Conservation (phyloP, 2,888 invertebrate species). For the Crepidodera aurea region DNA sequence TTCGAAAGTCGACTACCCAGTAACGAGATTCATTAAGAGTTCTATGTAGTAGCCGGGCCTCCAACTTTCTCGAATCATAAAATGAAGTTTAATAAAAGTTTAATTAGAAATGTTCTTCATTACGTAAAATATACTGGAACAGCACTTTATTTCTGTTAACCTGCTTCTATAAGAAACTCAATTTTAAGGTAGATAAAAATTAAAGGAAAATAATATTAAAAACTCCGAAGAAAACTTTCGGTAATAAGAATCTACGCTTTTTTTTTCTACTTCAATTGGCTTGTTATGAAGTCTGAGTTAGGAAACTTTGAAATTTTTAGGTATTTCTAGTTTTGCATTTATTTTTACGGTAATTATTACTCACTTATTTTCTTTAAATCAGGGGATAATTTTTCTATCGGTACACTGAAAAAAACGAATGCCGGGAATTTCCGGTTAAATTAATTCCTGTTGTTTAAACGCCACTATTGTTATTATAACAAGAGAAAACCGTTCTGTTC, state of each 20-base stretch:
- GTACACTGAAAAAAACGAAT: no score
- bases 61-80: slow-evolving; percentile 55
- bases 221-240: slow-evolving; percentile 24
- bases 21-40: no score
- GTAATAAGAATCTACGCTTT: slow-evolving; percentile 23
- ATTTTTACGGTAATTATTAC: no score
- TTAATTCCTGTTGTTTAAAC: no score
- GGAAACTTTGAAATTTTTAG: slow-evolving; percentile 14
- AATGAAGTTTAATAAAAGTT: slow-evolving; percentile 60
- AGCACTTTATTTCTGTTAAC: slow-evolving; percentile 48
- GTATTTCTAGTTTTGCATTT: slow-evolving; percentile 1
- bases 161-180: slow-evolving; percentile 40
- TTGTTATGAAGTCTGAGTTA: slow-evolving; percentile 17
- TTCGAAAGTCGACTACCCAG: no score
- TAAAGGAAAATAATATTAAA: slow-evolving; percentile 38
- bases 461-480: no score
- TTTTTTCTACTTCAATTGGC: slow-evolving; percentile 18
- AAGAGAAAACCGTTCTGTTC: no score
- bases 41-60: slow-evolving; percentile 14
- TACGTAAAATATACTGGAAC: slow-evolving; percentile 52
- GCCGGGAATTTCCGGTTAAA: no score
- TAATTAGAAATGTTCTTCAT: slow-evolving; percentile 59
- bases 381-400: no score
- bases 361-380: no score
- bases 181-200: slow-evolving; percentile 41